A percentile compares a stretch with the other conserved stretches of the same genome.
These are phyloP conservation scores for Taurulus bubalis DNA, from an alignment of 2,113 vertebrate species.

Conservation along the genomic window DNA sequence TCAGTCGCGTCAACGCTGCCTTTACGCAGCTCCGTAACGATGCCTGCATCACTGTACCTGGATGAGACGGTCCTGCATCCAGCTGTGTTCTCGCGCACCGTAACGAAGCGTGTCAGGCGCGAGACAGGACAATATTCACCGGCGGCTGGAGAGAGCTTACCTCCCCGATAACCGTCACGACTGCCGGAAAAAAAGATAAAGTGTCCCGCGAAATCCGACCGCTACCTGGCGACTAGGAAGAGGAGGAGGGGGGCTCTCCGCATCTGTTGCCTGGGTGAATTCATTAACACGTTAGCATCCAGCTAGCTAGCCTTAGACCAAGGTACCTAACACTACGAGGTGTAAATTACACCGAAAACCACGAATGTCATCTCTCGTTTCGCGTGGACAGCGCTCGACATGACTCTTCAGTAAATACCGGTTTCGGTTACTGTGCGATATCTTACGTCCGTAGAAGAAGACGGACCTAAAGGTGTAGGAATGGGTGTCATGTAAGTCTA, in stretches of 20 bases:
- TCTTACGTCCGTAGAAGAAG: neutral
- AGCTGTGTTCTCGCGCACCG: conserved; percentile 8
- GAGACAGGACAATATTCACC: neutral
- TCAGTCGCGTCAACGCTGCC: neutral
- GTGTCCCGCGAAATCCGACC: conserved; percentile 38
- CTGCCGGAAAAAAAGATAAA: conserved; percentile 4
- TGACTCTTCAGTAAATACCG: neutral
- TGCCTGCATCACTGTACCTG: conserved; percentile 43
- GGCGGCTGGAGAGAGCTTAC: neutral
- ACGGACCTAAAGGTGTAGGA: conserved; percentile 17
- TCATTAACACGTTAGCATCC: conserved; percentile 63
- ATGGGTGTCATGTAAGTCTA: conserved; percentile 35
- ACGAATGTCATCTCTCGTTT: conserved; percentile 43
- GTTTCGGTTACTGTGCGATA: neutral
- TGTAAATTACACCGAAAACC: conserved; percentile 3
- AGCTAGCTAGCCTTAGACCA: conserved; percentile 39
- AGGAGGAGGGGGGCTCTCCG: conserved; percentile 35
- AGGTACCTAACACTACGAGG: conserved; percentile 1
- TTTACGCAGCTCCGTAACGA: conserved; percentile 32
- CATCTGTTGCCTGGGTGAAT: conserved; percentile 75
- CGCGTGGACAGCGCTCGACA: neutral
- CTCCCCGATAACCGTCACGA: neutral
- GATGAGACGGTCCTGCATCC: conserved; percentile 35
- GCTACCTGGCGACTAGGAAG: conserved; percentile 24
- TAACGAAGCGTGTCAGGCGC: conserved; percentile 1